A percentile compares a stretch with the other conserved stretches of the same genome.
phyloP scores from a whole-genome alignment of 2,113 vertebrate species.

The Psettodes erumei region DNA sequence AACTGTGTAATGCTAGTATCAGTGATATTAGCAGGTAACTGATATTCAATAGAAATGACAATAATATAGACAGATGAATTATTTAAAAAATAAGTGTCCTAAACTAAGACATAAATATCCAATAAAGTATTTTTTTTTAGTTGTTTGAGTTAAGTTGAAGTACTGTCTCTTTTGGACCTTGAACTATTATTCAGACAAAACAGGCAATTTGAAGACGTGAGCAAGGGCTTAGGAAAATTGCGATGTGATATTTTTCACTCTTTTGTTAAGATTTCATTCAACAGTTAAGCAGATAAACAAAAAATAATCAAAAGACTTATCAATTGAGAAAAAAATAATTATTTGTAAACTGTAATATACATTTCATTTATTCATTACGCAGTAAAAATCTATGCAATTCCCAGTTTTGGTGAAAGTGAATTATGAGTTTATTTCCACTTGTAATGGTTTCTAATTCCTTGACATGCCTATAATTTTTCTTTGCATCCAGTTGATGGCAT shows the following conservation, averaged over 20 bases:
- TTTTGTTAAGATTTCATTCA: not conserved
- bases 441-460: conserved; percentile 10
- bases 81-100: not conserved
- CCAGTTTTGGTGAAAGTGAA: not conserved
- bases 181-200: not conserved
- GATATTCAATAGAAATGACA: not conserved
- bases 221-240: not conserved
- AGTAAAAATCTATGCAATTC: not conserved
- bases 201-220: not conserved
- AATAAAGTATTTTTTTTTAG: no score
- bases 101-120: not conserved
- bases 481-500: conserved; percentile 13
- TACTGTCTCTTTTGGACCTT: not conserved
- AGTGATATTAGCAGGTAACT: not conserved
- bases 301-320: not conserved
- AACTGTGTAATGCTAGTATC: not conserved
- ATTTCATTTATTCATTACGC: not conserved
- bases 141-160: no score
- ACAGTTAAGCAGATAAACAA: not conserved
- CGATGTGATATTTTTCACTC: not conserved
- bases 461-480: conserved; percentile 2
- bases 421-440: conserved; percentile 7
- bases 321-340: not conserved
- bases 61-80: not conserved
- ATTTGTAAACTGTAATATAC: not conserved